Evolutionary conservation across 2,113 vertebrate genomes (phyloP), one percentile per base, ranked within the genome.

Genomic region (Equus quagga): DNA sequence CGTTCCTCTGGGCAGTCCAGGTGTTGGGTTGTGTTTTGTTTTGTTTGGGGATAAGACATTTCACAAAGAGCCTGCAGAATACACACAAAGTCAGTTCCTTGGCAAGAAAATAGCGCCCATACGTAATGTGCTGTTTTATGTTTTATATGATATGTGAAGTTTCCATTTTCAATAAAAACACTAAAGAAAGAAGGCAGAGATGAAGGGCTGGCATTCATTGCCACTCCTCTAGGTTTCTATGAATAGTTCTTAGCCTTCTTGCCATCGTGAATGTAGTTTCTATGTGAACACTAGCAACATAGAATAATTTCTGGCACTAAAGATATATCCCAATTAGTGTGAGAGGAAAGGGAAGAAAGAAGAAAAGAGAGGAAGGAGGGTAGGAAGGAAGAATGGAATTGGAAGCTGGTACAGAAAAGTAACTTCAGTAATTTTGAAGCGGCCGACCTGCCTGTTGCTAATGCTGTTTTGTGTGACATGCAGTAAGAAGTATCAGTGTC

Each of bases 141-240:
- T 62, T 92, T 31, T 41, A 31, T 54, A 12, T 78, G 44, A 9
- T 73, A 33, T 18, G 4, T 41, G 64, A 97, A 33, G 44, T 76
- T 96, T 92, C 4, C 62, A 67, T 91, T 97, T 93, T 94, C 64
- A 76, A 26, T 84, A 58, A 56, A 75, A 91, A 85, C 31, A 93
- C n/a, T 33, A 94, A 90, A 89, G 89, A 94, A 97, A 83, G 76
- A 82, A 92, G 78, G 79, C 24, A 72, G 95, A 69, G 41, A 28
- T 44, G 51, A n/a, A 72, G 18, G 49, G 15, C 23, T 95, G 70
- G 19, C 84, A 54, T 92, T 79, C 64, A 36, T 78, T 78, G 33
- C 33, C 58, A 46, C 62, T 51, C 85, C 46, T 81, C 21, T 76
- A 26, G 46, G 60, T 78, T 80, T 92, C 36, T 44, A 5, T 62